phyloP scores from a whole-genome alignment of 2,113 vertebrate species.

The Oreochromis tanganicae region DNA sequence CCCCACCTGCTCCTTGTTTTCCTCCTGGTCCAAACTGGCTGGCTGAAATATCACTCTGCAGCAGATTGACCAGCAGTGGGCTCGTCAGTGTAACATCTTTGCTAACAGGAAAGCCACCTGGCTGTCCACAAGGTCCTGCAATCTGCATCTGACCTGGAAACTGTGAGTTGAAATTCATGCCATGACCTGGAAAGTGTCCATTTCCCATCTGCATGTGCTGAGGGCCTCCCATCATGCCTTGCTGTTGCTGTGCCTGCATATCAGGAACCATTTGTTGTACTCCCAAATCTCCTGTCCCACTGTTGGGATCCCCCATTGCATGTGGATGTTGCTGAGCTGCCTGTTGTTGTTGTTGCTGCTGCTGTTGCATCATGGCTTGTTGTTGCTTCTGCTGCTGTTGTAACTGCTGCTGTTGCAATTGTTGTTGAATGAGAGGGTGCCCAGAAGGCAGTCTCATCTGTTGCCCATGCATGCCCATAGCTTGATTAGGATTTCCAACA shows the following conservation, averaged over 20 bases:
- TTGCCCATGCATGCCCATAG: conserved; percentile 88
- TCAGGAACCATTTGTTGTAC: conserved; percentile 88
- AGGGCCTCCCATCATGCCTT: conserved; percentile 81
- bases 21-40: conserved; percentile 94
- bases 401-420: conserved; percentile 71
- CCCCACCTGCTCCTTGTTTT: conserved; percentile 81
- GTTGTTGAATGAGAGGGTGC: conserved; percentile 87
- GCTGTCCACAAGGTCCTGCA: conserved; percentile 80
- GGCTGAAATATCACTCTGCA: conserved; percentile 97
- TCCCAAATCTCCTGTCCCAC: conserved; percentile 76
- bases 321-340: conserved; percentile 76
- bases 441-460: conserved; percentile 82
- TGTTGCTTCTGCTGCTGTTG: conserved; percentile 73
- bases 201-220: conserved; percentile 94
- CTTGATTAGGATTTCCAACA: conserved; percentile 86
- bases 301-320: conserved; percentile 78
- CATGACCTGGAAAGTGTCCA: conserved; percentile 88
- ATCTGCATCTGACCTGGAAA: conserved; percentile 88
- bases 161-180: conserved; percentile 80
- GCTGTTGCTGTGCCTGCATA: conserved; percentile 86
- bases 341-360: conserved; percentile 75
- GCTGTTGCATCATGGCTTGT: conserved; percentile 56
- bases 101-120: conserved; percentile 85
- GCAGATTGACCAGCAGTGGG: conserved; percentile 91
- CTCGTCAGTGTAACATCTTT: conserved; percentile 97